A percentile compares a stretch with the other conserved stretches of the same genome.
phyloP scores from a whole-genome alignment of 2,113 vertebrate genomes.

The Setophaga coronata region DNA sequence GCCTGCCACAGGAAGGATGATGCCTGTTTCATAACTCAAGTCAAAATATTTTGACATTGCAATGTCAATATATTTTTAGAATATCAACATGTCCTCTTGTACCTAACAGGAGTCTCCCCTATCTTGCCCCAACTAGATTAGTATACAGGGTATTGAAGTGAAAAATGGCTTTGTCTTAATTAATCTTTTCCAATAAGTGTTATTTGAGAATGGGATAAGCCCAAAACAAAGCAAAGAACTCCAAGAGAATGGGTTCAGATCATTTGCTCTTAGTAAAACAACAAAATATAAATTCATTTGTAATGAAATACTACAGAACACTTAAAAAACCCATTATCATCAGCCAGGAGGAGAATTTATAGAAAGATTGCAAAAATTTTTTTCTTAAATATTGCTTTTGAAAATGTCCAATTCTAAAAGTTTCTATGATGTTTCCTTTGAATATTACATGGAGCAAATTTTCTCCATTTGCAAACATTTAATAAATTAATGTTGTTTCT shows the following conservation, averaged over 20 bases:
- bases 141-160: neutral
- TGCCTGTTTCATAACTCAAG: neutral
- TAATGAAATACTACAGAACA: neutral
- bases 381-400: neutral
- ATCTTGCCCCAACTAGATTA: fast-evolving
- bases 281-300: neutral
- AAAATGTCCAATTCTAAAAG: neutral
- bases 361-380: neutral
- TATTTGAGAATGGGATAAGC: neutral
- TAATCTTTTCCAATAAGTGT: neutral
- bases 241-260: neutral
- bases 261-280: neutral
- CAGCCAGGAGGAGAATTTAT: neutral
- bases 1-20: neutral
- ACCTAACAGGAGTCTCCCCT: neutral
- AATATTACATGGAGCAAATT: neutral
- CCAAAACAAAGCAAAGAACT: neutral
- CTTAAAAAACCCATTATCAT: neutral
- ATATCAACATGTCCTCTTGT: fast-evolving
- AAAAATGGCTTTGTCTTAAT: neutral
- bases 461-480: neutral
- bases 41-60: neutral
- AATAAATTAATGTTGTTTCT: neutral
- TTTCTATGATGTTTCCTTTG: neutral
- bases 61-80: neutral